These are phyloP conservation scores for Micrasema longulum DNA, from an alignment of 1,140 invertebrate species.

Conservation along the genomic window DNA sequence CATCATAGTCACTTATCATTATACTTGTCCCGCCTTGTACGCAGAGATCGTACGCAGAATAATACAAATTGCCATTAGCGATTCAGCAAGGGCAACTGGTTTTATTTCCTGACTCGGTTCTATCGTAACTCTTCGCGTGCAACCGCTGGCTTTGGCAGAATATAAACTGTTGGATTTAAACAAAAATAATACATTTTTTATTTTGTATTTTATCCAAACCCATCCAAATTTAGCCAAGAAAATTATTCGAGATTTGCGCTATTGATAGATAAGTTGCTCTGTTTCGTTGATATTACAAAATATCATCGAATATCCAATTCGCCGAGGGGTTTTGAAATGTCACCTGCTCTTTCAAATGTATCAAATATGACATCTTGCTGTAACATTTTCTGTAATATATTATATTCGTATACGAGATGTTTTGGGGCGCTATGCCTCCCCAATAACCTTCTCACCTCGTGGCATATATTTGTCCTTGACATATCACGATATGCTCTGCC, in stretches of 20 bases:
- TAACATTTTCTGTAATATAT: constrained; percentile 1
- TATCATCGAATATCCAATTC: too few species aligned
- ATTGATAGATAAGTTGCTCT: too few species aligned
- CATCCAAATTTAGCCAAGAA: too few species aligned
- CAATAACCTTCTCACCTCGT: constrained; percentile 30
- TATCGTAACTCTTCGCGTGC: constrained; percentile 24
- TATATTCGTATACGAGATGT: too few species aligned
- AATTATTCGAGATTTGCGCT: too few species aligned
- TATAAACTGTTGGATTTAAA: not conserved
- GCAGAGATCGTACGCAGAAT: constrained; percentile 45
- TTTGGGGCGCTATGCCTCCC: constrained; percentile 7
- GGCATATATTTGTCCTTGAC: constrained; percentile 33
- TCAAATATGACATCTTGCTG: constrained; percentile 16
- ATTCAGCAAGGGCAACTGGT: constrained; percentile 52
- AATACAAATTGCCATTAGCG: constrained; percentile 51
- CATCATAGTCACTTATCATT: constrained; percentile 22
- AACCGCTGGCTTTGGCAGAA: constrained; percentile 5
- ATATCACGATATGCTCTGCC: constrained; percentile 35
- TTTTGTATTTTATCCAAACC: too few species aligned
- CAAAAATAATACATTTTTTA: not conserved
- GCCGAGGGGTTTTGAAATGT: constrained; percentile 1
- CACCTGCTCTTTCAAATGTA: not conserved
- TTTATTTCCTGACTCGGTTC: constrained; percentile 49
- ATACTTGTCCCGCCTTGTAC: constrained; percentile 33
- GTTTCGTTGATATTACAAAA: too few species aligned